phyloP scores from a whole-genome alignment of 2,113 vertebrate species.

The Hippocampus comes region DNA sequence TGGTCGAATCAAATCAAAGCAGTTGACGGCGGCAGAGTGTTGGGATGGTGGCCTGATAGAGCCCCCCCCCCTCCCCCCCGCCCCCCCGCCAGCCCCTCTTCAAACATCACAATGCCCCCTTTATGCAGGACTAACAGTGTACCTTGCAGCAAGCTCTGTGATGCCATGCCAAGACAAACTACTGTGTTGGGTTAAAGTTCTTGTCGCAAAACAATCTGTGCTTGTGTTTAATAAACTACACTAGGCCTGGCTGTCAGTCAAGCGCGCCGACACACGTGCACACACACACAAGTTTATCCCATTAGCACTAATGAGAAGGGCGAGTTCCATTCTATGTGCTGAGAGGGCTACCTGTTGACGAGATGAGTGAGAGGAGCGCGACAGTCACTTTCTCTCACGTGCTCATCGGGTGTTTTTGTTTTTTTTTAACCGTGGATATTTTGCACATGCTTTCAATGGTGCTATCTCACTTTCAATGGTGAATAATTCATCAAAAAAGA shows the following conservation, averaged over 20 bases:
- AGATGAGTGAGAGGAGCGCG: background rate
- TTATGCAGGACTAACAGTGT: slow-evolving; percentile 79
- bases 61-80: slow-evolving; percentile 51
- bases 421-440: slow-evolving; percentile 7
- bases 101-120: slow-evolving; percentile 76
- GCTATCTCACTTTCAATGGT: too few species aligned
- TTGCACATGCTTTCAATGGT: too few species aligned
- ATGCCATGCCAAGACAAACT: slow-evolving; percentile 85
- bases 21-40: background rate
- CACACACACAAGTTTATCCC: slow-evolving; percentile 53
- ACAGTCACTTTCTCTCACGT: background rate
- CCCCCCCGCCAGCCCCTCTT: background rate
- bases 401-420: slow-evolving; percentile 1
- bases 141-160: slow-evolving; percentile 78
- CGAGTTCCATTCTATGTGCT: slow-evolving; percentile 45
- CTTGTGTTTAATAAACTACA: slow-evolving; percentile 84
- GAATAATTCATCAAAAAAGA: too few species aligned
- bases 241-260: slow-evolving; percentile 79
- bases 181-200: slow-evolving; percentile 81
- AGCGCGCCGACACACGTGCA: slow-evolving; percentile 43
- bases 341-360: slow-evolving; percentile 42
- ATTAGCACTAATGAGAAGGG: slow-evolving; percentile 74
- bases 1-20: slow-evolving; percentile 44
- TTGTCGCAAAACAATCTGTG: slow-evolving; percentile 83
- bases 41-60: slow-evolving; percentile 30